Conservation (phyloP, 37 sponge, comb jelly and placozoan species). For the Amphimedon queenslandica region DNA sequence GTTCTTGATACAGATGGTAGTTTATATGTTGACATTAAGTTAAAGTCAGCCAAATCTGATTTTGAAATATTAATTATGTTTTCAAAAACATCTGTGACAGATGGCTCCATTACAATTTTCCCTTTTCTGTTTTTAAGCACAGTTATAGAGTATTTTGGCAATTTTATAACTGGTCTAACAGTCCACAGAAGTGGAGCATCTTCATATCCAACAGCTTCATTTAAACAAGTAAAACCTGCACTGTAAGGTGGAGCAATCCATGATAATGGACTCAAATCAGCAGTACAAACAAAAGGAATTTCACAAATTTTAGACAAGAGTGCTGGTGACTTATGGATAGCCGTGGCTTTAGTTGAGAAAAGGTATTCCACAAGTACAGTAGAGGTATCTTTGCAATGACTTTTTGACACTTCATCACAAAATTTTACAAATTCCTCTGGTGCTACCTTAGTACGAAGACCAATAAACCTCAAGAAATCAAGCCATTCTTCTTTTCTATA, state of each 20-base stretch:
- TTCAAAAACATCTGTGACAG: not conserved
- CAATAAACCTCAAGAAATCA: conserved; percentile 1
- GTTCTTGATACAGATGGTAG: too few relatives aligned
- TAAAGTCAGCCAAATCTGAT: not conserved
- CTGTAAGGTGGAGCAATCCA: not conserved
- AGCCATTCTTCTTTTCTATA: conserved; percentile 3
- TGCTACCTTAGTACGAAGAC: conserved; percentile 6
- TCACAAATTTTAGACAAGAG: not conserved
- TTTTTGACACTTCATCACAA: conserved; percentile 4
- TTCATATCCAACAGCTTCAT: not conserved
- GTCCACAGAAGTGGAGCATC: not conserved
- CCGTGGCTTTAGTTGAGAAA: not conserved
- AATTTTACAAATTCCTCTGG: conserved; percentile 26
- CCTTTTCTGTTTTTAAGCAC: not conserved
- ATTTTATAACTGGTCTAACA: not conserved
- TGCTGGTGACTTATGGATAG: not conserved
- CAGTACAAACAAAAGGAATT: not conserved
- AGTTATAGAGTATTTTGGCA: conserved; percentile 3
- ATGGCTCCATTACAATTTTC: not conserved
- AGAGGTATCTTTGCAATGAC: not conserved
- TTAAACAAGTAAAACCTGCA: not conserved
- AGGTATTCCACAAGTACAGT: conserved; percentile 19
- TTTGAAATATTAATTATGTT: not conserved
- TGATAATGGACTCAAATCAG: not conserved
- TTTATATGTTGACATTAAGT: not conserved